Evolutionary conservation across 92 coral and sea anemone genomes (phyloP).

Genomic region (Paramuricea clavata): DNA sequence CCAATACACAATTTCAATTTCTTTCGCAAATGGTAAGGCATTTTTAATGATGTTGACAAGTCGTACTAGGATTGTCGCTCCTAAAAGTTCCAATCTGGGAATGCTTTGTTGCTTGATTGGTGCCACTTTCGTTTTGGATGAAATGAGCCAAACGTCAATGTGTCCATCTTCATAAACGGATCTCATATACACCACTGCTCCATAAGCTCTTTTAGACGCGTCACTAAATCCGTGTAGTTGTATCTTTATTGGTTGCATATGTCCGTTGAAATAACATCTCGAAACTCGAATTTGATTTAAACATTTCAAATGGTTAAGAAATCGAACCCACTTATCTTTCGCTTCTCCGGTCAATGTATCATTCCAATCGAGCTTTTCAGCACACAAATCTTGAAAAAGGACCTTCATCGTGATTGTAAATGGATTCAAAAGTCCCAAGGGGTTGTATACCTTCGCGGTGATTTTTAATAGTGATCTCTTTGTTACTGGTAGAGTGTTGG

Average conservation of each 20-base stretch:
- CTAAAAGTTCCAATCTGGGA: neutral
- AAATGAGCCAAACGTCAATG: neutral
- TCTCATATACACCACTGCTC: conserved; percentile 53
- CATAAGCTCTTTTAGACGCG: conserved; percentile 65
- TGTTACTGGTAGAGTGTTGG: conserved; percentile 13
- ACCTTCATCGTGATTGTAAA: conserved; percentile 58
- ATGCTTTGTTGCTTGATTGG: too few relatives aligned
- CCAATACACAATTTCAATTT: neutral
- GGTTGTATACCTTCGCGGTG: conserved; percentile 68
- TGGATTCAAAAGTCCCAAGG: conserved; percentile 61
- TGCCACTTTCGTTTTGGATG: neutral
- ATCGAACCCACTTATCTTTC: conserved; percentile 27
- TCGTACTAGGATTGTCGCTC: neutral
- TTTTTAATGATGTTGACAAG: neutral
- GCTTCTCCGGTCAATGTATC: conserved; percentile 17
- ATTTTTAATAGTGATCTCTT: conserved; percentile 56
- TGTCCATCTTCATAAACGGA: conserved; percentile 49
- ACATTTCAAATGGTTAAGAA: conserved; percentile 3
- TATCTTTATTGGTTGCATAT: conserved; percentile 16
- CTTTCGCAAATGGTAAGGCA: neutral
- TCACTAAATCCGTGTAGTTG: conserved; percentile 65
- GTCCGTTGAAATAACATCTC: conserved; percentile 40
- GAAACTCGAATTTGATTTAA: conserved; percentile 55
- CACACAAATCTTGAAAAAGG: conserved; percentile 48
- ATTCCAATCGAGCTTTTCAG: conserved; percentile 36